phyloP scores from a whole-genome alignment of 2,888 invertebrate species.

The Cephus pulcher region DNA sequence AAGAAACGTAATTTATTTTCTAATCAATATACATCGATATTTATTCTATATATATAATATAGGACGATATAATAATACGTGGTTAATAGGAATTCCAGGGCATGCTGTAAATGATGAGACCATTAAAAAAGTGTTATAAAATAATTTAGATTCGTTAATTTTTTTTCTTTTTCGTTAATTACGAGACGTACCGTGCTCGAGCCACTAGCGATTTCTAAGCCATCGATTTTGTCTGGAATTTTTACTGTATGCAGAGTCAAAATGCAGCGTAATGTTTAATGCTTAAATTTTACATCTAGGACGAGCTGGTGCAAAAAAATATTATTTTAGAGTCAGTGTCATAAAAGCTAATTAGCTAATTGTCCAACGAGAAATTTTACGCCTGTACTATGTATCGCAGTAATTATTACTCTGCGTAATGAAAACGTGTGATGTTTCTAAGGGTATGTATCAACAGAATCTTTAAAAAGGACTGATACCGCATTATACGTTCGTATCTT shows the following conservation, averaged over 20 bases:
- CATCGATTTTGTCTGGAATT: neutral
- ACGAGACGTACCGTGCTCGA: conserved; percentile 14
- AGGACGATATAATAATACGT: neutral
- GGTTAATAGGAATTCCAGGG: conserved; percentile 13
- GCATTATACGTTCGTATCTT: neutral
- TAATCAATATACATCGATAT: conserved; percentile 17
- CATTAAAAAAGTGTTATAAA: conserved; percentile 9
- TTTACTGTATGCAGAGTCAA: conserved; percentile 27
- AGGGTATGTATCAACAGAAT: neutral
- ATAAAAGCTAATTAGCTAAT: conserved; percentile 11
- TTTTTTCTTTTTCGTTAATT: conserved; percentile 17
- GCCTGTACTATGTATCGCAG: neutral
- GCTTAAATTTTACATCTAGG: conserved; percentile 2
- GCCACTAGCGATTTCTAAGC: conserved; percentile 13
- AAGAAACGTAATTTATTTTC: conserved; percentile 2
- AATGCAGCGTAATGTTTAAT: conserved; percentile 7
- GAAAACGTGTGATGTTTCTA: neutral
- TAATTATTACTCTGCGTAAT: neutral
- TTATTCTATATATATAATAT: conserved; percentile 16
- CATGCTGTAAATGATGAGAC: conserved; percentile 14
- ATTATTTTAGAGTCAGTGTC: neutral
- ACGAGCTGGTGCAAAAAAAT: neutral
- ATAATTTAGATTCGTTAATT: conserved; percentile 30
- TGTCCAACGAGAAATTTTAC: conserved; percentile 8
- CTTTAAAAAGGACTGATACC: neutral